Conservation (phyloP, 2,888 invertebrate species). For the Podotricha telesiphe region DNA sequence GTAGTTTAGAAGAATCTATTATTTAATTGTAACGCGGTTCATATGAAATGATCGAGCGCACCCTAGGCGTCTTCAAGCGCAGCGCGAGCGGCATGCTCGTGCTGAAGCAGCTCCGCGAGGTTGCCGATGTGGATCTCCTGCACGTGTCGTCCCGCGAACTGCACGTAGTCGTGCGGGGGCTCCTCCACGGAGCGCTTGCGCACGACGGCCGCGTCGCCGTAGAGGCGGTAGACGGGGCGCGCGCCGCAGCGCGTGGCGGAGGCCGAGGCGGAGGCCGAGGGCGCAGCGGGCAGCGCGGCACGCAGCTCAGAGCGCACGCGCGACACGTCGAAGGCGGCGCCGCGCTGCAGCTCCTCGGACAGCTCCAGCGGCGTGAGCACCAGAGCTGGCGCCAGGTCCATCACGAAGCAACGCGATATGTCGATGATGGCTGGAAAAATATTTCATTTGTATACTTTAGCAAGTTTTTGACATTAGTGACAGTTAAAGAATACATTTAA, state of each 20-base stretch:
- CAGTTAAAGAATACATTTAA: too few species aligned
- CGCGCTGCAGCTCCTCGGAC: slow-evolving; percentile 86
- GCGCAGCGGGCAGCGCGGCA: slow-evolving; percentile 87
- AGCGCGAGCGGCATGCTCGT: slow-evolving; percentile 63
- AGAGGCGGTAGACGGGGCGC: slow-evolving; percentile 88
- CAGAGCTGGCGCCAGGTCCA: slow-evolving; percentile 91
- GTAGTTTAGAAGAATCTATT: not conserved
- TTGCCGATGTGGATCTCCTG: slow-evolving; percentile 90
- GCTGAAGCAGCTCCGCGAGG: slow-evolving; percentile 84
- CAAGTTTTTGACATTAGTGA: too few species aligned
- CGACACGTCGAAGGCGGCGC: slow-evolving; percentile 91
- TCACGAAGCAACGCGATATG: slow-evolving; percentile 93
- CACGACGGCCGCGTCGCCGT: slow-evolving; percentile 85
- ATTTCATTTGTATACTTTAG: too few species aligned
- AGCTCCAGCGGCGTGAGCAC: slow-evolving; percentile 87
- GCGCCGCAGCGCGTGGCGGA: slow-evolving; percentile 38
- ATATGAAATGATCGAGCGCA: too few species aligned
- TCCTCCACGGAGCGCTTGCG: slow-evolving; percentile 83
- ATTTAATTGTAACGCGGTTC: not conserved
- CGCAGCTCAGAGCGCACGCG: slow-evolving; percentile 89
- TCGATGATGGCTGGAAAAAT: slow-evolving; percentile 94
- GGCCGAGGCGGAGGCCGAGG: slow-evolving; percentile 55
- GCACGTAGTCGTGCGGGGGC: slow-evolving; percentile 85
- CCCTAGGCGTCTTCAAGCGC: too few species aligned
- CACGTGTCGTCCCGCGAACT: slow-evolving; percentile 90